Evolutionary conservation across 1,140 invertebrate species (phyloP), one percentile per base, ranked within the genome.

Genomic region (Aphaenogaster floridana): DNA sequence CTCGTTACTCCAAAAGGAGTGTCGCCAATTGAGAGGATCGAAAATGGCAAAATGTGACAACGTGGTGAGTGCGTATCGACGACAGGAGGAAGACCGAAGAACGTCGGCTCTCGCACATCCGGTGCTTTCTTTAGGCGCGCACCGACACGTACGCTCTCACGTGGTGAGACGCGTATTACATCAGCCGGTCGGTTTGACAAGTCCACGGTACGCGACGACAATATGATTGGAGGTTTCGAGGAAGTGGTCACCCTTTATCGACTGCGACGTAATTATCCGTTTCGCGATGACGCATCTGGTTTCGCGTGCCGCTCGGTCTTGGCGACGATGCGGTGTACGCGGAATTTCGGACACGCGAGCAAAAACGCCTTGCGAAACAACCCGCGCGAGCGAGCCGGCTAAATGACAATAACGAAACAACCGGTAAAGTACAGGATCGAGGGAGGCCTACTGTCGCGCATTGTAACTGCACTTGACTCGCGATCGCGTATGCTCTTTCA

Each of bases 221-320:
- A 76, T 76, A 84, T 84, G 80, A 84, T 84, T 84, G 80, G 42
- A 84, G 80, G 80, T 36, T 74, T 76, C 69, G 54, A 84, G 80
- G 80, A 84, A 84, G 80, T 61, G 80, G 80, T 84, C 69, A 76
- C 80, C 78, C 80, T 84, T 84, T 76, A 84, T 84, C 80, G 69
- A 74, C 54, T 84, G 69, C 69, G 69, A 61, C 80, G 34, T 84
- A 84, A 84, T 84, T 84, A 74, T 84, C 69, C 57, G 80, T 84
- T 84, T 76, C 69, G 69, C 80, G 80, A 84, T 74, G 80, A 84
- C 54, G 69, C 80, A 84, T 84, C 80, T 84, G 80, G 80, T 76
- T 84, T 84, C 80, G 69, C 69, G 80, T 84, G 80, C 52, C 69
- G 63, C 13, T 50, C n/a, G 52, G 50, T 34, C 52, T 72, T 57